Base-by-base conservation (phyloP, 2,888 invertebrate genomes). In the Schrankia costaestrigalis region DNA sequence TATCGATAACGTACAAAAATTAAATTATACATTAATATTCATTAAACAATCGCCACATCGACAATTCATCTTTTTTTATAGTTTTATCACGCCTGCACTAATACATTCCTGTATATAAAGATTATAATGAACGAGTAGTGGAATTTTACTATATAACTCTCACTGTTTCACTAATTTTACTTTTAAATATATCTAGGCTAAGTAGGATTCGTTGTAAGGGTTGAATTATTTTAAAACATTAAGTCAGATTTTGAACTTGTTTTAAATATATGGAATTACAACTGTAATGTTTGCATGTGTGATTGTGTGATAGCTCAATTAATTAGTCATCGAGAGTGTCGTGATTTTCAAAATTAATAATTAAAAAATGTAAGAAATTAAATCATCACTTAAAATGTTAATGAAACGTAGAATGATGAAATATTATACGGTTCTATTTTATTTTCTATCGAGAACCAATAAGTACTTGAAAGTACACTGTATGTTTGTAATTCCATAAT, bases 131-230 rank as follows among this genome's bases (percentile, higher is more conserved):
- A 66, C 45, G 59, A 71, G 71, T 83, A 80, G 78, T 57, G 46
- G 45, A 66, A 67, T 72, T 78, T 79, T 80, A 76, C 73, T 74
- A 70, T 73, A 57, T 71, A 70, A 70, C 67, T 73, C 66, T 79
- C 80, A 82, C 75, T 70, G 55, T 82, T 78, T 78, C 74, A 75
- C 77, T 79, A 70, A 74, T 73, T 71, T 65, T 70, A 68, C 60
- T 66, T 69, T 71, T 56, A 62, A 63, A 56, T 64, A 59, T 57
- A 56, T 52, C 55, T 74, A 71, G 59, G 56, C 25, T 80, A 69
- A 70, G 63, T 63, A 71, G 61, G 49, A 48, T 44, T 57, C 48
- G 48, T 51, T 56, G 35, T 57, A 58, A 56, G 51, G 50, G 56
- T 59, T n/a, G n/a, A n/a, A n/a, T n/a, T n/a, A n/a, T n/a, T n/a